These are phyloP conservation scores for Polypedilum vanderplanki DNA, from an alignment of 1,140 invertebrate genomes.

Conservation along the genomic window DNA sequence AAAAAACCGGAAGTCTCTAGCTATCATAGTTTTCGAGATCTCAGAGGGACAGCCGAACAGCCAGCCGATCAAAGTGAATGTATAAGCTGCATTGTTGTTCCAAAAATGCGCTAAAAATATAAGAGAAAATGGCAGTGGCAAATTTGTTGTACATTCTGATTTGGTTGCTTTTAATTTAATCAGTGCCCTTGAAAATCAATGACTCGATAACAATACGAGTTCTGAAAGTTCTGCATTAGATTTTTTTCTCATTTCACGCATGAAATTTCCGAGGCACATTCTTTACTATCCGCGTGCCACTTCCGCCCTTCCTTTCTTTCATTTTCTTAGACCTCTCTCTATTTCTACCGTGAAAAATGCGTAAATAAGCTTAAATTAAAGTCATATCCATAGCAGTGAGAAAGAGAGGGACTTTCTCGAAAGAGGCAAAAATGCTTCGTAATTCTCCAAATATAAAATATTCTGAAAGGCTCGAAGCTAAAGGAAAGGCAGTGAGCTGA, in stretches of 20 bases:
- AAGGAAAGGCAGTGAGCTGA: not conserved
- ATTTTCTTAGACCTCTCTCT: not conserved
- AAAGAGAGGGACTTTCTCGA: no score
- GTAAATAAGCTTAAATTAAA: slow-evolving; percentile 1
- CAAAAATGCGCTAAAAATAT: no score
- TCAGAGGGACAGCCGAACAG: no score
- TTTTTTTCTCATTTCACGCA: slow-evolving; percentile 6
- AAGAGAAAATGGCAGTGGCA: no score
- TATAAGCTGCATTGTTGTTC: no score
- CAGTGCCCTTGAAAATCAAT: slow-evolving; percentile 12
- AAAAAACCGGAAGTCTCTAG: no score
- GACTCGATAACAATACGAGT: slow-evolving; percentile 4
- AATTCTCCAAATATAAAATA: not conserved
- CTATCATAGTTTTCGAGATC: no score
- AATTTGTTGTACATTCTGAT: not conserved
- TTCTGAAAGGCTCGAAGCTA: not conserved
- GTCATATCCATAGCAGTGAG: not conserved
- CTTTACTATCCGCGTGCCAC: not conserved
- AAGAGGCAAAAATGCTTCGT: slow-evolving; percentile 17
- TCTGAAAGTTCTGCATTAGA: slow-evolving; percentile 3
- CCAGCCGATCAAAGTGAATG: no score
- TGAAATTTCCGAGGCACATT: not conserved
- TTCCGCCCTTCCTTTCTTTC: not conserved
- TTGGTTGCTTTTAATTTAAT: not conserved
- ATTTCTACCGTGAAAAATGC: not conserved